Evolutionary conservation across 2,888 invertebrate genomes (phyloP).

Genomic region (Nephrotoma guestfalica): DNA sequence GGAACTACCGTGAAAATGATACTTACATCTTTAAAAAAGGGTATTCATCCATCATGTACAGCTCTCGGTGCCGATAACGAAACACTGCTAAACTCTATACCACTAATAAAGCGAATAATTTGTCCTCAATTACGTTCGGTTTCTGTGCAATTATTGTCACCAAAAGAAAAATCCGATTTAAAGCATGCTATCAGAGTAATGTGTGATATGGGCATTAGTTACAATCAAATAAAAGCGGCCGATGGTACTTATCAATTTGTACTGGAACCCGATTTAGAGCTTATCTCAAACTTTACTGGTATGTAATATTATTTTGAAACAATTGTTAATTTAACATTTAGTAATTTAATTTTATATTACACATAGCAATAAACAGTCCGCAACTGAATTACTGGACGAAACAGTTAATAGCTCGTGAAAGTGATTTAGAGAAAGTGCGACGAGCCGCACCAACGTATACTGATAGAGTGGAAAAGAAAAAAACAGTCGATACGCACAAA

Average conservation of each 20-base stretch:
- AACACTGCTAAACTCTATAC: slow-evolving; percentile 55
- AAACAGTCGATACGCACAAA: slow-evolving; percentile 9
- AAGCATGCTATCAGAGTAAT: slow-evolving; percentile 60
- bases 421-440: slow-evolving; percentile 63
- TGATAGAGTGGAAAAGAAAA: background rate
- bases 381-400: slow-evolving; percentile 51
- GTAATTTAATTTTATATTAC: background rate
- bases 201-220: slow-evolving; percentile 79
- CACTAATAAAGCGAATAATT: slow-evolving; percentile 54
- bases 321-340: background rate
- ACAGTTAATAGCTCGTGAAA: slow-evolving; percentile 69
- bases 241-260: slow-evolving; percentile 61
- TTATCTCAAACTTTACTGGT: slow-evolving; percentile 31
- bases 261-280: slow-evolving; percentile 68
- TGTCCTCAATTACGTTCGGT: slow-evolving; percentile 63
- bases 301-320: slow-evolving; percentile 6
- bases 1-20: slow-evolving; percentile 36
- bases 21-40: slow-evolving; percentile 42
- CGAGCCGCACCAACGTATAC: slow-evolving; percentile 31
- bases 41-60: slow-evolving; percentile 36
- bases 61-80: slow-evolving; percentile 29
- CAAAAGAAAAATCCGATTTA: slow-evolving; percentile 40
- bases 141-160: slow-evolving; percentile 27
- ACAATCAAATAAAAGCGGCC: slow-evolving; percentile 58
- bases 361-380: slow-evolving; percentile 21